Evolutionary conservation across 2,888 invertebrate species (phyloP).

Genomic region (Prosapia bicincta): DNA sequence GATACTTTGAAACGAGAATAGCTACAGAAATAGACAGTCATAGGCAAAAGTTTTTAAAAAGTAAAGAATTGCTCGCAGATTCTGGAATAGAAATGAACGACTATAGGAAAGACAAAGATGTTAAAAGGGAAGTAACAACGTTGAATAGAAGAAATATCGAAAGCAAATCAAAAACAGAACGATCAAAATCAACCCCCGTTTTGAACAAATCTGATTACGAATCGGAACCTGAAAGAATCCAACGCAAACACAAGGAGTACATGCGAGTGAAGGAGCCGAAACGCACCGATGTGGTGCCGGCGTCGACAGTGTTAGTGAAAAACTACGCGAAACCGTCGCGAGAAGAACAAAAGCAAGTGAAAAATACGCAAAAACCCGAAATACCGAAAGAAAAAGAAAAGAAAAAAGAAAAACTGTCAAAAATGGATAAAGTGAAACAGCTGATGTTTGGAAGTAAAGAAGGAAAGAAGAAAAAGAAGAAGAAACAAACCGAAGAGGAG

Average conservation of each 20-base stretch:
- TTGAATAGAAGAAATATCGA: slow-evolving; percentile 16
- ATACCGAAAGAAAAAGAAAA: slow-evolving; percentile 7
- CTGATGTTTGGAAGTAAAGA: slow-evolving; percentile 21
- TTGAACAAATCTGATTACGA: slow-evolving; percentile 18
- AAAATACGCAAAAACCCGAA: slow-evolving; percentile 4
- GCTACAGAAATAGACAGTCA: slow-evolving; percentile 45
- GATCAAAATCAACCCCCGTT: slow-evolving; percentile 16
- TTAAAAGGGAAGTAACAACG: slow-evolving; percentile 15
- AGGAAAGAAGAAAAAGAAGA: slow-evolving; percentile 23
- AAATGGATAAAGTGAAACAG: slow-evolving; percentile 27
- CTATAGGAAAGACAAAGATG: slow-evolving; percentile 24
- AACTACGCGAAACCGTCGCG: slow-evolving; percentile 13
- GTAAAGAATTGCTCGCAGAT: slow-evolving; percentile 21
- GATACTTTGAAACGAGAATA: slow-evolving; percentile 54
- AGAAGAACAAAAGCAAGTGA: not conserved
- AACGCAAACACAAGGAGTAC: not conserved
- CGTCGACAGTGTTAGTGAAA: slow-evolving; percentile 18
- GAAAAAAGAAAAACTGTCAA: slow-evolving; percentile 22
- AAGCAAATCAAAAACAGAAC: slow-evolving; percentile 8
- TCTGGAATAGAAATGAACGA: slow-evolving; percentile 26
- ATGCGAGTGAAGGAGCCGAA: not conserved
- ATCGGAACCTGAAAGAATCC: slow-evolving; percentile 10
- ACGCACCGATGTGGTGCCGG: slow-evolving; percentile 10
- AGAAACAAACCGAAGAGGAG: slow-evolving; percentile 42
- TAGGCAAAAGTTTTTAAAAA: slow-evolving; percentile 18